Evolutionary conservation across 2,113 vertebrate genomes (phyloP).

Genomic region (Potamarius usumacintae): DNA sequence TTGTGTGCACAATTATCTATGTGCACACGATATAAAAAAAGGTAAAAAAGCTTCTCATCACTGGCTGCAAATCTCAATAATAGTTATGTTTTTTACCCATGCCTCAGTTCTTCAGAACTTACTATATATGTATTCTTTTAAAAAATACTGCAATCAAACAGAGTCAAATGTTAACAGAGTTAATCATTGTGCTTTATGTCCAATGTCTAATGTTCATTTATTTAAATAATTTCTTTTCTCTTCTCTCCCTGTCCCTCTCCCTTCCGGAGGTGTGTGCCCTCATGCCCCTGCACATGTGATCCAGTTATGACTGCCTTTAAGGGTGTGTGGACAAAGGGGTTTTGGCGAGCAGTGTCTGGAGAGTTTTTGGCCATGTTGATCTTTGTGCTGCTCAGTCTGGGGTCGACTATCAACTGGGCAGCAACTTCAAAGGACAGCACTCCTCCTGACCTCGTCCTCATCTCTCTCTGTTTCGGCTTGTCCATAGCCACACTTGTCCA

Average conservation of each 20-base stretch:
- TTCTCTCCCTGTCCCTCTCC: neutral
- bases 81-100: neutral
- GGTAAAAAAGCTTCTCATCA: neutral
- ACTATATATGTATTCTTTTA: neutral
- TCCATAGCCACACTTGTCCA: constrained; percentile 97
- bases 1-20: too few relatives aligned
- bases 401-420: constrained; percentile 92
- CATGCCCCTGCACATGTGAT: constrained; percentile 73
- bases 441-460: constrained; percentile 84
- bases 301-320: constrained; percentile 90
- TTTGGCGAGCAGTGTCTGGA: constrained; percentile 91
- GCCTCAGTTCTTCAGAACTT: too few relatives aligned
- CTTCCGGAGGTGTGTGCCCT: constrained; percentile 82
- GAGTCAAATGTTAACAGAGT: neutral
- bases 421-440: constrained; percentile 74
- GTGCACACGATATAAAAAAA: too few relatives aligned
- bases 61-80: neutral
- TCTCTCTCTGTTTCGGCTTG: constrained; percentile 94
- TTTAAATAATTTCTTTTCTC: neutral
- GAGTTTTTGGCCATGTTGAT: constrained; percentile 92
- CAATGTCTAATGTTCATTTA: neutral
- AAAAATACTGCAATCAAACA: neutral
- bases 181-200: neutral
- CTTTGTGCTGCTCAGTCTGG: constrained; percentile 90
- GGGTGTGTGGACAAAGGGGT: constrained; percentile 93